Conservation (phyloP, 2,797 vertebrate genomes). For the Takifugu rubripes region DNA sequence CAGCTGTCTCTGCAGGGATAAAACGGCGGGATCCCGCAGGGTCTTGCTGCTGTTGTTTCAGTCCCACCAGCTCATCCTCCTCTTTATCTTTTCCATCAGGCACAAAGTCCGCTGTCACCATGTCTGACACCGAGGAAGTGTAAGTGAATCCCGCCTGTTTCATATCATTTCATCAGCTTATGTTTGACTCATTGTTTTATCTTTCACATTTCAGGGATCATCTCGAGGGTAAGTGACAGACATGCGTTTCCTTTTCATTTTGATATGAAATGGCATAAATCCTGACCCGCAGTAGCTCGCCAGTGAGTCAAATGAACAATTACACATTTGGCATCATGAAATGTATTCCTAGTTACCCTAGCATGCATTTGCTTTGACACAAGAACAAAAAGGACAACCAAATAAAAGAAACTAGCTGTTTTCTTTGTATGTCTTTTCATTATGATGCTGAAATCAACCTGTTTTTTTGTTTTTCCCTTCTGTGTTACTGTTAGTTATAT, state of each 20-base stretch:
- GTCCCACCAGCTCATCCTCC: conserved; percentile 1
- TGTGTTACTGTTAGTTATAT: no score
- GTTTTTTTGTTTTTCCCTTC: no score
- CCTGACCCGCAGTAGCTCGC: neutral
- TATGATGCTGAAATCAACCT: no score
- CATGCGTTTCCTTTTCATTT: conserved; percentile 1
- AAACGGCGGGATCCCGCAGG: neutral
- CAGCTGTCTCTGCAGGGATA: conserved; percentile 5
- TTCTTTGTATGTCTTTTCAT: no score
- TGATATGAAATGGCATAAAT: neutral
- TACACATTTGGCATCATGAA: no score
- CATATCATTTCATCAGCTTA: neutral
- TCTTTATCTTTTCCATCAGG: conserved; percentile 54
- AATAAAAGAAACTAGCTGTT: no score
- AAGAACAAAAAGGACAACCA: no score
- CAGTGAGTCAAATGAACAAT: conserved; percentile 3
- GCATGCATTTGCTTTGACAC: no score
- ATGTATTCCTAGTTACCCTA: no score
- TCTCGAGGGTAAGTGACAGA: conserved; percentile 82
- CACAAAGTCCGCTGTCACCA: conserved; percentile 74
- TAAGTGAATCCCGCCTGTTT: conserved; percentile 72
- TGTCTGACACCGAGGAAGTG: conserved; percentile 93
- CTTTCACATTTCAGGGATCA: conserved; percentile 77
- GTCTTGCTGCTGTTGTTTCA: neutral
- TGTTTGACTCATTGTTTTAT: conserved; percentile 12